Evolutionary conservation across 2,888 invertebrate genomes (phyloP), one percentile per base, ranked within the genome.

Genomic region (Taphrorychus bicolor): DNA sequence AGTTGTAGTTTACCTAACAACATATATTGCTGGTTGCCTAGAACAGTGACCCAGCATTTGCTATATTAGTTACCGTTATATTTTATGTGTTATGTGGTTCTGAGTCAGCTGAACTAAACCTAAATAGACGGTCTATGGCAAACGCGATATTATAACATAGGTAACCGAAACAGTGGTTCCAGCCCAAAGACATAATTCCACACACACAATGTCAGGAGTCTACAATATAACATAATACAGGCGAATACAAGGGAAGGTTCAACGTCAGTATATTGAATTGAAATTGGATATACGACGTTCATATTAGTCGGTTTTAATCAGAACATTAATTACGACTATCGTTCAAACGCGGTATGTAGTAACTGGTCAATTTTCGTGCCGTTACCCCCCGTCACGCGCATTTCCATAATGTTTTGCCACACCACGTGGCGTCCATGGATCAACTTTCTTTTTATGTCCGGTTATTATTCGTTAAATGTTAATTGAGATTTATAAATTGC

Each of bases 281-380:
- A 60, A 60, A 60, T 24, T 60, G 51, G 52, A 60, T 60, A 60
- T 52, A 41, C 21, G 60, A 52, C 60, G 60, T 52, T 60, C 40
- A 60, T 60, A 60, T 60, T 60, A 60, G 41, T 40, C 52, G 40
- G 51, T 60, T 60, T 60, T 60, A 60, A 60, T 60, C 60, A 60
- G 70, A 63, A 61, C 70, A 70, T 66, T 67, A 59, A 56, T 66
- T 59, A 59, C 56, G 54, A 59, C 45, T 66, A 59, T 61, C 41
- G 60, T 60, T 59, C 60, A 59, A 59, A 53, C 41, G 42, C 48
- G 66, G 18, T 41, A 52, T 59, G 54, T 54, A 56, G 54, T 40
- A 59, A 54, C 66, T 59, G 59, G 56, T 66, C 66, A 60, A 66
- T 66, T 54, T 66, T 54, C 59, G 52, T 60, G 60, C 52, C 21